Evolutionary conservation across 2,888 invertebrate species (phyloP).

Genomic region (Linhomoeus sp.): DNA sequence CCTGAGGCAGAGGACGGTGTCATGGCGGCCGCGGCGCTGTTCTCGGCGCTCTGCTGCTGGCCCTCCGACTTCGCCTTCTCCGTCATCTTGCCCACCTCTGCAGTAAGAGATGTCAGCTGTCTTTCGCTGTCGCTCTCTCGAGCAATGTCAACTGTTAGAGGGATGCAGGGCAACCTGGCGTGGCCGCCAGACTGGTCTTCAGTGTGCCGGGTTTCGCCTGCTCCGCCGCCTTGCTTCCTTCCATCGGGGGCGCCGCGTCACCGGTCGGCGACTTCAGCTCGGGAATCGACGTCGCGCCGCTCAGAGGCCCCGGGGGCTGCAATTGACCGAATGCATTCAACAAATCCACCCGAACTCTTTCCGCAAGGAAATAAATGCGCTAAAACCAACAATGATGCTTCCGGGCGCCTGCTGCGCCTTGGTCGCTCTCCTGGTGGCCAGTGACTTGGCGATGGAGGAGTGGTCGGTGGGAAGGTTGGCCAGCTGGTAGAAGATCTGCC

Average conservation of each 20-base stretch:
- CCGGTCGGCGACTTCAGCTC: background rate
- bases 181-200: conserved; percentile 69
- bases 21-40: conserved; percentile 1
- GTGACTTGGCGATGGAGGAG: conserved; percentile 58
- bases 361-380: no score
- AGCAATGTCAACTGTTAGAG: background rate
- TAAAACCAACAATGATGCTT: no score
- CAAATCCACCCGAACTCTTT: no score
- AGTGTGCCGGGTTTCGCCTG: conserved; percentile 27
- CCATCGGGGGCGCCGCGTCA: background rate
- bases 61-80: conserved; percentile 76
- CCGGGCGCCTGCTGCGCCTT: no score
- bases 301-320: background rate
- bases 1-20: background rate
- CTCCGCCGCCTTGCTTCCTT: conserved; percentile 25
- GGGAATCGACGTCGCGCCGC: background rate
- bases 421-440: conserved; percentile 29
- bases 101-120: background rate
- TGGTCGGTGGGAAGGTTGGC: conserved; percentile 92
- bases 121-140: no score
- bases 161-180: conserved; percentile 45
- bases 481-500: conserved; percentile 88
- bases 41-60: background rate
- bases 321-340: background rate
- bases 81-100: conserved; percentile 71